These are phyloP conservation scores for Chloropsis hardwickii DNA, from an alignment of 2,113 vertebrate genomes.

Conservation along the genomic window DNA sequence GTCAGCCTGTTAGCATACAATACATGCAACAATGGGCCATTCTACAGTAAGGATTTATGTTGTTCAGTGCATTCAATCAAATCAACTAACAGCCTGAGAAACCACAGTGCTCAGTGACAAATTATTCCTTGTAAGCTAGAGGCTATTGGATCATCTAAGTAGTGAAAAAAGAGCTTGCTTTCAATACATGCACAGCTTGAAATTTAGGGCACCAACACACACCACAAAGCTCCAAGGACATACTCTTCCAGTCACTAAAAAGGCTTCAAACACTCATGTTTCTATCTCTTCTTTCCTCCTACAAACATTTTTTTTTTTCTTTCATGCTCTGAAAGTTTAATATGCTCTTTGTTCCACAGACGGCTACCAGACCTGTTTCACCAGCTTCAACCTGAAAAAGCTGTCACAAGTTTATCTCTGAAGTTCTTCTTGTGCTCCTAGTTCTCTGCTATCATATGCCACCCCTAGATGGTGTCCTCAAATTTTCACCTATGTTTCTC, in stretches of 20 bases:
- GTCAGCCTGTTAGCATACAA: not conserved
- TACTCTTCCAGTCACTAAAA: not conserved
- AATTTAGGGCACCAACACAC: not conserved
- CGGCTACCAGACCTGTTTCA: not conserved
- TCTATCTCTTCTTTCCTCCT: not conserved
- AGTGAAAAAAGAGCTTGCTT: not conserved
- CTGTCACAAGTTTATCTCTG: accelerated
- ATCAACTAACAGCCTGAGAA: not conserved
- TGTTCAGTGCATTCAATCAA: not conserved
- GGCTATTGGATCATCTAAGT: not conserved
- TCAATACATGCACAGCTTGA: not conserved
- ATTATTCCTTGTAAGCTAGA: not conserved
- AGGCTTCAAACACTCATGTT: not conserved
- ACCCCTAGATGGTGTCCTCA: not conserved
- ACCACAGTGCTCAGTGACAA: not conserved
- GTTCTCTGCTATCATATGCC: not conserved
- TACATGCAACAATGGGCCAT: not conserved
- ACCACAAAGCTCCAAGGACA: not conserved
- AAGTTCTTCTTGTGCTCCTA: not conserved
- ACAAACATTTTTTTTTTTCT: not conserved
- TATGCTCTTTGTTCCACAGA: not conserved
- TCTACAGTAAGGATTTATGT: not conserved
- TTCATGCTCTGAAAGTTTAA: not conserved
- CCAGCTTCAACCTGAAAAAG: not conserved
- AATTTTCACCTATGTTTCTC: not conserved